Percentiles rank a stretch among this genome's conserved stretches.
phyloP scores from a whole-genome alignment of 1,140 invertebrate genomes.

The Diachasmimorpha longicaudata region DNA sequence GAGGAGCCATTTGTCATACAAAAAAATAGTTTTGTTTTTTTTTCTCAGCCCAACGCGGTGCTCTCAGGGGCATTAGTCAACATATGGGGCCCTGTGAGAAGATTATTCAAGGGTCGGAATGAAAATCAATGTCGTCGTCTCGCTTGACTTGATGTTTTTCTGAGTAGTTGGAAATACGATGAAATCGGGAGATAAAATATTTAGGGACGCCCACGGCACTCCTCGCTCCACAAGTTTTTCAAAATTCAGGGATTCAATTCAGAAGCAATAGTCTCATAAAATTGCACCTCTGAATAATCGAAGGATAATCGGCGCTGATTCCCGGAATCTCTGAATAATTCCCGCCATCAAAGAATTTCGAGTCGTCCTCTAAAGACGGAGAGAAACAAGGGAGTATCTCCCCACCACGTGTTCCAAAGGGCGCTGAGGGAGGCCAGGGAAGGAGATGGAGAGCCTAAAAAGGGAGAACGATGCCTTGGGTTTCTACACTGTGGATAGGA shows the following conservation, averaged over 20 bases:
- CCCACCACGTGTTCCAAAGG: background rate
- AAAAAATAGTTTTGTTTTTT: background rate
- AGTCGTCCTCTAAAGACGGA: background rate
- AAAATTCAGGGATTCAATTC: too few relatives aligned
- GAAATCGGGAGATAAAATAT: conserved; percentile 26
- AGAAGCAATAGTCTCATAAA: too few relatives aligned
- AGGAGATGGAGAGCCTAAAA: background rate
- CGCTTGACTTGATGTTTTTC: background rate
- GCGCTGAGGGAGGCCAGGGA: background rate
- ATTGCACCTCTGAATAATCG: too few relatives aligned
- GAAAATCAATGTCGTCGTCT: background rate
- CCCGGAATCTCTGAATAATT: too few relatives aligned
- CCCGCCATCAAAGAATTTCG: too few relatives aligned
- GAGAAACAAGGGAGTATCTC: background rate
- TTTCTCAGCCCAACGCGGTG: background rate
- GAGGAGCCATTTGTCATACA: background rate
- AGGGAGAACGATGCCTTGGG: background rate
- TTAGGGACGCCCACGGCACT: conserved; percentile 14
- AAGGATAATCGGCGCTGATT: too few relatives aligned
- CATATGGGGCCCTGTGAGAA: background rate
- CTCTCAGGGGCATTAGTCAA: background rate
- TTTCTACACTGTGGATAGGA: background rate
- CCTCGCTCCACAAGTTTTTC: background rate
- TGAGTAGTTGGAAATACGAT: background rate
- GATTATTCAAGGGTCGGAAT: background rate